Evolutionary conservation across 1,140 invertebrate species (phyloP).

Genomic region (Heliconius hermathena): DNA sequence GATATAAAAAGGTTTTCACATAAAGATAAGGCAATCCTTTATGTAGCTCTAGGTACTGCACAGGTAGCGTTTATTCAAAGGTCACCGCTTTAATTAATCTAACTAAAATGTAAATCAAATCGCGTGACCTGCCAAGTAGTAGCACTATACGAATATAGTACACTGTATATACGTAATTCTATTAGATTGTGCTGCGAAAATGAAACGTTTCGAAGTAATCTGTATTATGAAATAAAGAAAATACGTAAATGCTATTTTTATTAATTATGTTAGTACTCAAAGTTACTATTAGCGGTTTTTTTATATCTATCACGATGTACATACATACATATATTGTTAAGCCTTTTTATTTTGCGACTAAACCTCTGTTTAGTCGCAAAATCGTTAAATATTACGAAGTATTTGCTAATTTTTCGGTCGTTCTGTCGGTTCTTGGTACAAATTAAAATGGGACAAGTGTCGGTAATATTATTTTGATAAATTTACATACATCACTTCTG

Average conservation of each 20-base stretch:
- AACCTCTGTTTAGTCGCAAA: too few relatives aligned
- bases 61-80: conserved; percentile 19
- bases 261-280: background rate
- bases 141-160: background rate
- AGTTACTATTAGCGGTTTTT: too few relatives aligned
- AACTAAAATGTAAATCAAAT: conserved; percentile 24
- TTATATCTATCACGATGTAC: too few relatives aligned
- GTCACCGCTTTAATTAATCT: conserved; percentile 25
- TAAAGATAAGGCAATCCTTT: background rate
- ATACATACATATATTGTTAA: too few relatives aligned
- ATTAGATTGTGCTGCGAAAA: background rate
- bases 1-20: background rate
- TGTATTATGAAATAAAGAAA: background rate
- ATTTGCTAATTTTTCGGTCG: too few relatives aligned
- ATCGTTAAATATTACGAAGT: too few relatives aligned
- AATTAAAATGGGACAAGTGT: too few relatives aligned
- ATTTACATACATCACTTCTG: too few relatives aligned
- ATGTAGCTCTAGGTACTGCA: background rate
- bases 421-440: too few relatives aligned
- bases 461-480: too few relatives aligned
- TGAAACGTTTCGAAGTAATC: background rate
- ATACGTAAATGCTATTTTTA: background rate
- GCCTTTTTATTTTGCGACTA: too few relatives aligned
- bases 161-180: background rate
- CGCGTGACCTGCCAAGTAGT: conserved; percentile 21